Percentiles rank a stretch among this genome's conserved stretches.
These are phyloP conservation scores for Telmatherina bonti DNA, from an alignment of 2,797 vertebrate genomes.

Conservation along the genomic window DNA sequence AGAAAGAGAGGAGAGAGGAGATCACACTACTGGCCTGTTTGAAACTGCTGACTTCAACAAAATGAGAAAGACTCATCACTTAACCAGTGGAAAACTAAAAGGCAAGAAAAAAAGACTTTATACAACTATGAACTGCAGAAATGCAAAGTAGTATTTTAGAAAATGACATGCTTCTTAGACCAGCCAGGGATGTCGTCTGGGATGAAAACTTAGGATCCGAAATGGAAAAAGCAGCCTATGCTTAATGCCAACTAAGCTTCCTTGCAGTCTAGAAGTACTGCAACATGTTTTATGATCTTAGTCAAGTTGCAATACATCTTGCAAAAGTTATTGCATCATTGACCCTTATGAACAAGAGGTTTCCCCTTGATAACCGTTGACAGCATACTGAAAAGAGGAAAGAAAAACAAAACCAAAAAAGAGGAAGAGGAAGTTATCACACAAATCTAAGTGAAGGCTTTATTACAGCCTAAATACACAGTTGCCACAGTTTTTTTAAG, in stretches of 20 bases:
- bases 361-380: conserved; percentile 31
- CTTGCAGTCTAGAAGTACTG: neutral
- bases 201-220: neutral
- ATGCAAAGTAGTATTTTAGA: neutral
- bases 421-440: conserved; percentile 16
- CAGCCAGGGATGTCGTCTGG: no score
- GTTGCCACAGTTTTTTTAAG: no score
- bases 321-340: conserved; percentile 34
- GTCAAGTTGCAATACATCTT: conserved; percentile 4
- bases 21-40: neutral
- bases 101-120: neutral
- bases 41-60: conserved; percentile 46
- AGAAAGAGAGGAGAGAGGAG: conserved; percentile 1
- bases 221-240: neutral
- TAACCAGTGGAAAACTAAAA: conserved; percentile 9
- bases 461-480: neutral
- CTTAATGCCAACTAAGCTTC: neutral
- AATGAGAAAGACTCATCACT: conserved; percentile 10
- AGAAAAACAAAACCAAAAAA: conserved; percentile 3
- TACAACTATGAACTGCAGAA: neutral
- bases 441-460: neutral
- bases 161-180: neutral
- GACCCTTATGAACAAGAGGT: conserved; percentile 14
- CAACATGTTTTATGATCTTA: conserved; percentile 4
- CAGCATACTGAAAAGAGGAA: conserved; percentile 3